A percentile compares a stretch with the other conserved stretches of the same genome.
These are phyloP conservation scores for Biston stratarius DNA, from an alignment of 2,888 invertebrate species.

Conservation along the genomic window DNA sequence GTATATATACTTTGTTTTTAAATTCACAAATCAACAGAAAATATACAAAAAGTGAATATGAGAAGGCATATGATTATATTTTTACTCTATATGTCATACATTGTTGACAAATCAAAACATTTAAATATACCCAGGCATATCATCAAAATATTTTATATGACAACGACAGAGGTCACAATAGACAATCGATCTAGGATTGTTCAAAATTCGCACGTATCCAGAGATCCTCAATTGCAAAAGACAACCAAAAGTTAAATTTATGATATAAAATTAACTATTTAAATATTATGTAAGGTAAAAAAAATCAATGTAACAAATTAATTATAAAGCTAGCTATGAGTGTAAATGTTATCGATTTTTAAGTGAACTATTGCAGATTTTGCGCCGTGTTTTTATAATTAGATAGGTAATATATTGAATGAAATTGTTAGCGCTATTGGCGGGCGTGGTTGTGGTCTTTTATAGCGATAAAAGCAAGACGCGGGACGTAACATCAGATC, in stretches of 20 bases:
- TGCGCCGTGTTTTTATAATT: conserved; percentile 87
- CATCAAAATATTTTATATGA: conserved; percentile 39
- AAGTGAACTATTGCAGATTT: conserved; percentile 85
- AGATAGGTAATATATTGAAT: conserved; percentile 87
- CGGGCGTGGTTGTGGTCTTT: conserved; percentile 70
- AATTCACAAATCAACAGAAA: neutral
- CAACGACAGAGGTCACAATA: conserved; percentile 57
- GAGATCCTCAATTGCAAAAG: conserved; percentile 81
- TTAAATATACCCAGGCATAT: conserved; percentile 24
- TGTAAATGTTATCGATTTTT: conserved; percentile 86
- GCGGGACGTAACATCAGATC: conserved; percentile 49
- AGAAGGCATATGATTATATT: conserved; percentile 3
- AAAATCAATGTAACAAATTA: conserved; percentile 86
- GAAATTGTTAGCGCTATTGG: conserved; percentile 83
- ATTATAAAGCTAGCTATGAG: conserved; percentile 86
- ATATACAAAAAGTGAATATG: neutral
- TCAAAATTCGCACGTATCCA: conserved; percentile 74
- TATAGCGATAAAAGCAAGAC: conserved; percentile 57
- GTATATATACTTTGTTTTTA: neutral
- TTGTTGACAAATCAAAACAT: conserved; percentile 15
- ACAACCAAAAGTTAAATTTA: conserved; percentile 86
- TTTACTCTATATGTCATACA: conserved; percentile 9
- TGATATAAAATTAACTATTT: conserved; percentile 84
- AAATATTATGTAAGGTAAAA: conserved; percentile 82
- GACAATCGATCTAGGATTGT: conserved; percentile 67